These are phyloP conservation scores for Polydrusus tereticollis DNA, from an alignment of 2,888 invertebrate species.

Conservation along the genomic window DNA sequence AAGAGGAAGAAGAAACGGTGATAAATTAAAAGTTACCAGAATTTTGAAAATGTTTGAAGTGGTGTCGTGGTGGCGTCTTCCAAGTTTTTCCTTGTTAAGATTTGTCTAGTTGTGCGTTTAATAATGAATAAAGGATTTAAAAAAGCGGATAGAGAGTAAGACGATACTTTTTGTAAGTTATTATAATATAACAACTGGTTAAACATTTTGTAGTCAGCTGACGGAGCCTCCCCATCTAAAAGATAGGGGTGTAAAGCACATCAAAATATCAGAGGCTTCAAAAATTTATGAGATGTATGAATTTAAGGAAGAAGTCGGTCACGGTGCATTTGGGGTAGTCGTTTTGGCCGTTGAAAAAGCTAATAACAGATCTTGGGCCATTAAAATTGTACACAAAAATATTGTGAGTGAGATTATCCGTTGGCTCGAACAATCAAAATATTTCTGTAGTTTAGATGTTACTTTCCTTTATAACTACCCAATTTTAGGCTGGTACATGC, in stretches of 20 bases:
- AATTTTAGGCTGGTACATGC: constrained; percentile 51
- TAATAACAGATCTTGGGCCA: constrained; percentile 63
- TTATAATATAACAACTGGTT: not conserved
- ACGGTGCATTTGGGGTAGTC: constrained; percentile 66
- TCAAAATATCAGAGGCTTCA: constrained; percentile 60
- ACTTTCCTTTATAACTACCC: no score
- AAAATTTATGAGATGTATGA: constrained; percentile 62
- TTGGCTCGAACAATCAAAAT: no score
- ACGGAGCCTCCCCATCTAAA: not conserved
- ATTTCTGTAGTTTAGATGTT: no score
- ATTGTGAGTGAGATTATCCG: constrained; percentile 53
- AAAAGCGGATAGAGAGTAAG: not conserved
- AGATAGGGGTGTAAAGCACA: constrained; percentile 61
- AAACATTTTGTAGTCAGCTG: not conserved
- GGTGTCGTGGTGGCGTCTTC: no score
- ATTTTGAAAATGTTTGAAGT: no score
- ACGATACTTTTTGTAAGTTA: not conserved
- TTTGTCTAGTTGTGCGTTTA: no score
- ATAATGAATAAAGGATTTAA: not conserved
- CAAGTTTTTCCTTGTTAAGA: no score
- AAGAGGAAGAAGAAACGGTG: no score
- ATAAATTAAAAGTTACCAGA: no score
- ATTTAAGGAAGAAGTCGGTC: constrained; percentile 65
- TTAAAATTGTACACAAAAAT: constrained; percentile 66
- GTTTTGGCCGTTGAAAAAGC: constrained; percentile 62